A percentile compares a stretch with the other conserved stretches of the same genome.
Conservation (phyloP, 2,797 vertebrate genomes). For the Rhabdomys pumilio region DNA sequence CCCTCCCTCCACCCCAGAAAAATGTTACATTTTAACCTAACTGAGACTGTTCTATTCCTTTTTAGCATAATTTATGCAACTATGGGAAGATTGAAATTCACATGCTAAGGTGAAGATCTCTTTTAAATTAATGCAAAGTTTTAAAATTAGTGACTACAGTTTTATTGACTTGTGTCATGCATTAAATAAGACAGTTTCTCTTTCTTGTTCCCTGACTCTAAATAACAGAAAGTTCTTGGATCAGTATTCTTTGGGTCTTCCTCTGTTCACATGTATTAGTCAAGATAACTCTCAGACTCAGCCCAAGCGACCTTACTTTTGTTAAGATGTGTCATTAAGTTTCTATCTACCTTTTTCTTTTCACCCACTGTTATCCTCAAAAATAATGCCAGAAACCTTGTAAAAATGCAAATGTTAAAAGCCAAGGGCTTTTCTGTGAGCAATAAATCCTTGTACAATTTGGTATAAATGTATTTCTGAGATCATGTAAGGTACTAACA, state of each 20-base stretch:
- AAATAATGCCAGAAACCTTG: neutral
- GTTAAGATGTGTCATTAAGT: neutral
- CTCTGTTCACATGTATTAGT: neutral
- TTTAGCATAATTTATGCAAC: neutral
- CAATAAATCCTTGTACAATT: neutral
- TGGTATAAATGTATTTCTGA: neutral
- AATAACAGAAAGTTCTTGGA: neutral
- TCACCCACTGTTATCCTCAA: neutral
- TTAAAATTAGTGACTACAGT: neutral
- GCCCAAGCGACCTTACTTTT: neutral
- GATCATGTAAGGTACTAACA: neutral
- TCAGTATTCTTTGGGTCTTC: neutral
- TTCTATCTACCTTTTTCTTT: neutral
- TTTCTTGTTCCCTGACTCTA: neutral
- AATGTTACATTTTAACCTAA: neutral
- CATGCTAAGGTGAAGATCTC: neutral
- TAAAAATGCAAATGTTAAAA: neutral
- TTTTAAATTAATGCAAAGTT: neutral
- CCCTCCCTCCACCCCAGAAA: neutral
- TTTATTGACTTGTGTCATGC: neutral
- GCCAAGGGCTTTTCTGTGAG: neutral
- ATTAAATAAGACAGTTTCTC: neutral
- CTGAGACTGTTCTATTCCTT: neutral
- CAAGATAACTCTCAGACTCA: rapidly evolving
- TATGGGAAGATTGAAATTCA: neutral